Conservation (phyloP, 2,113 vertebrate genomes). For the Dipodomys stephensi region DNA sequence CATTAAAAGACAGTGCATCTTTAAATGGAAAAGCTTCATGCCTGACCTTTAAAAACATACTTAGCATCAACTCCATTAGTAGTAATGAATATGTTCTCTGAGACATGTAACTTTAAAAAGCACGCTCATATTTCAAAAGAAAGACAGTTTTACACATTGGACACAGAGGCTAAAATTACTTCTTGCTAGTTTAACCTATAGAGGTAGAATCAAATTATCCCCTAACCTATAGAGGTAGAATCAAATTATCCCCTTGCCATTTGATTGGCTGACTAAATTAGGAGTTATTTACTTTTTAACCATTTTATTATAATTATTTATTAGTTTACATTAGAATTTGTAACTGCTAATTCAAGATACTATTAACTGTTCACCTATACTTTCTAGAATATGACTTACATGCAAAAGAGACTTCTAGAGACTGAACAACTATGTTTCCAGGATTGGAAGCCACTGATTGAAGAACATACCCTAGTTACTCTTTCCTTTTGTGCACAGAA, state of each 20-base stretch:
- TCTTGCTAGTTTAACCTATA: not conserved
- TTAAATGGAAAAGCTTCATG: constrained; percentile 16
- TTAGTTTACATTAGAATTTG: not conserved
- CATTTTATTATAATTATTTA: constrained; percentile 2
- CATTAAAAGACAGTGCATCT: constrained; percentile 21
- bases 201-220: not conserved
- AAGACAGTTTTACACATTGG: not conserved
- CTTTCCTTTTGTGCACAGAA: not conserved
- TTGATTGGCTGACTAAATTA: not conserved
- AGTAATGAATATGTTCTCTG: constrained; percentile 40
- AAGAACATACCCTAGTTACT: not conserved
- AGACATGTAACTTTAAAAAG: constrained; percentile 34
- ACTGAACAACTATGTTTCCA: not conserved
- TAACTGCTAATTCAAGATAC: not conserved
- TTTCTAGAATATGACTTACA: not conserved
- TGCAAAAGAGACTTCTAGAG: not conserved
- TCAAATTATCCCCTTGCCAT: not conserved
- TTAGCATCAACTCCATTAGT: constrained; percentile 36
- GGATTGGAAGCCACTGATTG: not conserved
- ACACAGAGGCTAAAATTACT: not conserved
- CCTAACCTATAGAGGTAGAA: not conserved
- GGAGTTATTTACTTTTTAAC: not conserved
- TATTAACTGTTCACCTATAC: not conserved
- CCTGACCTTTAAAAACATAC: constrained; percentile 59
- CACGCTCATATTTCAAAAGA: constrained; percentile 47